Evolutionary conservation across 2,797 vertebrate genomes (phyloP), one percentile per base, ranked within the genome.

Genomic region (Gephyroberyx darwinii): DNA sequence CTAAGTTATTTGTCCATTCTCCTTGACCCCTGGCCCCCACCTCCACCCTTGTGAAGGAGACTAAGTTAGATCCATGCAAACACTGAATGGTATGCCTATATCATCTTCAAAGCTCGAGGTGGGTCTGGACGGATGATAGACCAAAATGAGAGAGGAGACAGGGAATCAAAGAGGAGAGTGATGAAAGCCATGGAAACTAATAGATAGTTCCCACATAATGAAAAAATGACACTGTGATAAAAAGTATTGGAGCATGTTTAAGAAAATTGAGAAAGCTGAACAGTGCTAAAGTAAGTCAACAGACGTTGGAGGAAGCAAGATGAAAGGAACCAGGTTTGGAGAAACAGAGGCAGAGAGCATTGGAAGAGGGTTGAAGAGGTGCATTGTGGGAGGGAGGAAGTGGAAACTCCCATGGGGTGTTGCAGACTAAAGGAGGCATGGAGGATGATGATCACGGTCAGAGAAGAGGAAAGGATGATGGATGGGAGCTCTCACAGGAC

Each of bases 391-490:
- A 51, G 41, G 67, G 65, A 55, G 52, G 66, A 83, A 67, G 64
- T 2, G 10, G 43, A 66, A 58, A 71, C 60, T 66, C 41, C 62
- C 54, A 0, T 69, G 4, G 12, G 62, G 59, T 60, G 63, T 63
- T 48, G 57, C 65, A 65, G 71, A 77, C 51, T 31, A 74, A 70
- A 69, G 65, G 45, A 80, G 81, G 75, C 71, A 64, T 48, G 57
- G 84, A 77, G 77, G 81, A 69, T 35, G 77, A 84, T 74, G 81
- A 79, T 74, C 64, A 50, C 30, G 67, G 70, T 84, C 79, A 78
- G 33, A 81, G 71, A 85, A 51, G 59, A 81, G 78, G 63, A 50
- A 69, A 79, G 78, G 52, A 86, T 90, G 90, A 92, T 90, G 84
- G 88, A 91, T 92, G 85, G 63, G 73, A 70, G 78, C 78, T 55